phyloP scores from a whole-genome alignment of 2,797 vertebrate species.

The Brachyrhaphis roseni region DNA sequence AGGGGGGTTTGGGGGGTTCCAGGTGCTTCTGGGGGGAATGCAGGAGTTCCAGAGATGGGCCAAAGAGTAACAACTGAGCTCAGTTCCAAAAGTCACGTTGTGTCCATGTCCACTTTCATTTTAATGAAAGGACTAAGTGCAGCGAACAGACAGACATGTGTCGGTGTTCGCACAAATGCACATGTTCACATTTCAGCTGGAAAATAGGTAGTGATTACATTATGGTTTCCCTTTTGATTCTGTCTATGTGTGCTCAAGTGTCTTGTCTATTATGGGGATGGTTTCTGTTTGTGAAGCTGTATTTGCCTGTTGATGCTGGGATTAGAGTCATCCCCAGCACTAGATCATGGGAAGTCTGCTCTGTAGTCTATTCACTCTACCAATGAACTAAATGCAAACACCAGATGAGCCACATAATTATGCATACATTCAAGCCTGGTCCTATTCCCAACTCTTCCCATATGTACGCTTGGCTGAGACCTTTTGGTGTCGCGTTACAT shows the following conservation, averaged over 20 bases:
- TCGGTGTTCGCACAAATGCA: constrained; percentile 1
- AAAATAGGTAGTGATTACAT: constrained; percentile 21
- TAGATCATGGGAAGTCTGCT: constrained; percentile 36
- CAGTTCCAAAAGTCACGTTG: constrained; percentile 58
- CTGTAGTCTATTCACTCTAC: constrained; percentile 13
- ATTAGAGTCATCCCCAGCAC: constrained; percentile 38
- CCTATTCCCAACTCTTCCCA: constrained; percentile 1
- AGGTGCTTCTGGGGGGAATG: constrained; percentile 71
- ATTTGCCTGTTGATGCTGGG: constrained; percentile 45
- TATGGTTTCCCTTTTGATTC: constrained; percentile 15
- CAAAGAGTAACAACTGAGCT: constrained; percentile 70
- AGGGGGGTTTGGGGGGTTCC: constrained; percentile 33
- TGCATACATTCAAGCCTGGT: constrained; percentile 54
- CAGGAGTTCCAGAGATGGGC: constrained; percentile 66
- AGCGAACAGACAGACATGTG: neutral
- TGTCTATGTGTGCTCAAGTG: constrained; percentile 18
- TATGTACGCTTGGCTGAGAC: constrained; percentile 5
- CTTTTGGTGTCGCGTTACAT: neutral
- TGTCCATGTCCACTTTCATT: constrained; percentile 38
- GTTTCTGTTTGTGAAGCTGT: constrained; percentile 52
- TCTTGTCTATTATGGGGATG: constrained; percentile 27
- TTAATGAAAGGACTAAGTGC: constrained; percentile 30
- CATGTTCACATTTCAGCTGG: constrained; percentile 5
- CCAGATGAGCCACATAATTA: constrained; percentile 54
- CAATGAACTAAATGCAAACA: constrained; percentile 49